Evolutionary conservation across 1,140 invertebrate genomes (phyloP), one percentile per base, ranked within the genome.

Genomic region (Drosophila leontia): DNA sequence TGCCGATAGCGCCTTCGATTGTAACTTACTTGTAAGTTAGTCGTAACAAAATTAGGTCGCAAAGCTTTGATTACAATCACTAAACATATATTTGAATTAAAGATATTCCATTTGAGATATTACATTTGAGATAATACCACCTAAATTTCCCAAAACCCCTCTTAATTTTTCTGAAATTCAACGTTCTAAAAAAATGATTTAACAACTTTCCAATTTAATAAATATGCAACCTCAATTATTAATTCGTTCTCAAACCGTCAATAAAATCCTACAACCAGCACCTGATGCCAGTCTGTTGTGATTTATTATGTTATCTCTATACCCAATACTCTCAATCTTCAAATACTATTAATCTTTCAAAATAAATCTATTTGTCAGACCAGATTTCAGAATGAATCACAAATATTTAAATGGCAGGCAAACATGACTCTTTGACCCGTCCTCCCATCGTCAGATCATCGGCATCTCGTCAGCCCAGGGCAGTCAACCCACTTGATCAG

Each of bases 401-500:
- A 32, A 5, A 17, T 34, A 32, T 62, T 45, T 37, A 29, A 37
- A 32, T 55, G 65, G 9, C 63, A 44, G n/a, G 32, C 47, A 51
- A 19, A 8, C 34, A 32, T 50, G 35, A 23, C 48, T 13, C 29
- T 42, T 48, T 29, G 35, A 17, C 29, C 56, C 62, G 17, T 3
- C 12, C 34, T 3, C 12, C 34, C 50, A 56, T 26, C 17, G 12
- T 23, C 32, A 56, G 19, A 56, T 56, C 53, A 26, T 56, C 8
- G 13, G 51, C 51, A 55, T 23, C 34, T 55, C 23, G 34, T 23
- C 17, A 3, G 51, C 34, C 11, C 53, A 17, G 67, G 53, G 53
- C 67, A 70, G 29, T 70, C 65, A 72, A 72, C 69, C 69, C 69
- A 72, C 67, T 72, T 39, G 67, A 71, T 72, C 67, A 60, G n/a